These are phyloP conservation scores for Cliona cf. orientalis DNA, from an alignment of 37 sponge, comb jelly and placozoan genomes.

Conservation along the genomic window DNA sequence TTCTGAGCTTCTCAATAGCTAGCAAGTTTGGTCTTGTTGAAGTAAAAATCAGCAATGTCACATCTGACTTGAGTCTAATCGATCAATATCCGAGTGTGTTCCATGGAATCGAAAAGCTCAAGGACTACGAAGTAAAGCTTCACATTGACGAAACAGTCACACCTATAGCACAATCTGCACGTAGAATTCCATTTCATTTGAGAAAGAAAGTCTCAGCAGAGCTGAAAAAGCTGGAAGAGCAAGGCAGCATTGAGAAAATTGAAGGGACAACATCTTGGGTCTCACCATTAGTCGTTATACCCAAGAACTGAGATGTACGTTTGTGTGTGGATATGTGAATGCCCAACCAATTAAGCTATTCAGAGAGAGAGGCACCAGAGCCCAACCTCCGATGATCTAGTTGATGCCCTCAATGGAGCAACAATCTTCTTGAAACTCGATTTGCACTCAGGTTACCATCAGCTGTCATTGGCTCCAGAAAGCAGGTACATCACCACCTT, in stretches of 20 bases:
- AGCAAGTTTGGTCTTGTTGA: too few relatives aligned
- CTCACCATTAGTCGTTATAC: conserved; percentile 53
- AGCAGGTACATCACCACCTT: conserved; percentile 57
- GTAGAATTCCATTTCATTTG: conserved; percentile 52
- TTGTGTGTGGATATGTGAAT: conserved; percentile 60
- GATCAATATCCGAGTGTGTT: not conserved
- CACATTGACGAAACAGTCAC: not conserved
- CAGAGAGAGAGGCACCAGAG: conserved; percentile 40
- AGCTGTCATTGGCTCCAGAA: conserved; percentile 23
- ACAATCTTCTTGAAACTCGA: conserved; percentile 49
- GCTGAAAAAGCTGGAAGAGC: conserved; percentile 28
- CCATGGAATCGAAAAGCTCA: not conserved
- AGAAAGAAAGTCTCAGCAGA: conserved; percentile 59
- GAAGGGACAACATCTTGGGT: conserved; percentile 61
- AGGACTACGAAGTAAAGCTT: not conserved
- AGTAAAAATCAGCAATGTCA: not conserved
- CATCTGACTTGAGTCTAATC: not conserved
- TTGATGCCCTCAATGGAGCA: conserved; percentile 31
- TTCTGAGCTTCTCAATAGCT: too few relatives aligned
- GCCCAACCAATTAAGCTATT: conserved; percentile 60
- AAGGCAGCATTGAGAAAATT: conserved; percentile 45
- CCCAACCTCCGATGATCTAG: conserved; percentile 42
- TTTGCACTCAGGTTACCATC: conserved; percentile 49
- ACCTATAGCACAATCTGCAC: conserved; percentile 48
- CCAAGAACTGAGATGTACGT: conserved; percentile 57